These are phyloP conservation scores for Phyllostomus discolor DNA, from an alignment of 2,113 vertebrate species.

Conservation along the genomic window DNA sequence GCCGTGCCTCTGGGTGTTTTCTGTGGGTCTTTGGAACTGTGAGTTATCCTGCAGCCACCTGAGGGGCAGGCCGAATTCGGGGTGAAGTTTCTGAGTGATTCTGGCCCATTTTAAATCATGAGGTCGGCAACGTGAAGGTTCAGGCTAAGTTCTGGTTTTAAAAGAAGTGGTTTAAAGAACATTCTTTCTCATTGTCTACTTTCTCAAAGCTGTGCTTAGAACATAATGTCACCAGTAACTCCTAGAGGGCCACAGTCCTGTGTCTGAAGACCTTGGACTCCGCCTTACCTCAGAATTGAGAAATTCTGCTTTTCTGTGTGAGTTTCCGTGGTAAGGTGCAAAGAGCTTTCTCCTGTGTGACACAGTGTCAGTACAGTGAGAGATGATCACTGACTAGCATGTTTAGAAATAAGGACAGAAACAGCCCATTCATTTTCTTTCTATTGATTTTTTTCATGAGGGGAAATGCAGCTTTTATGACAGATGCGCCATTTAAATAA, in stretches of 20 bases:
- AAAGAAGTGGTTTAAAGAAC: background rate
- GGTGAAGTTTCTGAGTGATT: background rate
- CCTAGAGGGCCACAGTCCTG: background rate
- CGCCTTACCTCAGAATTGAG: background rate
- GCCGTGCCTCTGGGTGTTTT: accelerated
- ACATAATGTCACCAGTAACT: background rate
- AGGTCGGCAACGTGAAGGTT: background rate
- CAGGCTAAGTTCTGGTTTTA: background rate
- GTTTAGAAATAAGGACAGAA: constrained; percentile 8
- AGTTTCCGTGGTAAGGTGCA: background rate
- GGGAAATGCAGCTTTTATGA: background rate
- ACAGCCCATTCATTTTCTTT: background rate
- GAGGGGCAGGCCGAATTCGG: background rate
- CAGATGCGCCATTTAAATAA: constrained; percentile 8
- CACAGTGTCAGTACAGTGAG: background rate
- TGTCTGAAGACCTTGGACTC: background rate
- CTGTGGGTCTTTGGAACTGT: accelerated
- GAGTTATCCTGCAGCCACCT: accelerated
- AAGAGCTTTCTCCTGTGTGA: background rate
- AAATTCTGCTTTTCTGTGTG: background rate
- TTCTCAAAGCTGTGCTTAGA: background rate
- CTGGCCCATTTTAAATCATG: background rate
- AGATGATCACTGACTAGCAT: background rate
- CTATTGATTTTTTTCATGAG: constrained; percentile 20
- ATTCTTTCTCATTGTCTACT: background rate